Evolutionary conservation across 2,888 invertebrate genomes (phyloP).

Genomic region (Pardosa pseudoannulata): DNA sequence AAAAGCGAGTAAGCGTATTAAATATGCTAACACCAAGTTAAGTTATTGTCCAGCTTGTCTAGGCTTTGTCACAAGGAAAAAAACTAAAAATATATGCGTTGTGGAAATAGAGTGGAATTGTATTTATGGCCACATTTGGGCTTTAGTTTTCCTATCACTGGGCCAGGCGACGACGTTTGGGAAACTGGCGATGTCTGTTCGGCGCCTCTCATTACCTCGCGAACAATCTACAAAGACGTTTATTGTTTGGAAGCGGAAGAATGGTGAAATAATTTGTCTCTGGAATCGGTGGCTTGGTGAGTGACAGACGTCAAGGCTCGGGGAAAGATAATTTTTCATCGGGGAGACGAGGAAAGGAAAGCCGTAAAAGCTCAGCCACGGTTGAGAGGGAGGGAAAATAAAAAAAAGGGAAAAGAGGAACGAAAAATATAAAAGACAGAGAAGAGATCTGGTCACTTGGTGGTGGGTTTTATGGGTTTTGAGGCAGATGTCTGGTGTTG

Average conservation of each 20-base stretch:
- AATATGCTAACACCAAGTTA: too few species aligned
- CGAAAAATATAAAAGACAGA: not conserved
- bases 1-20: too few species aligned
- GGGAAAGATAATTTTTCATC: conserved; percentile 1
- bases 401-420: not conserved
- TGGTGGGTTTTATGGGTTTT: not conserved
- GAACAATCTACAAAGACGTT: conserved; percentile 17
- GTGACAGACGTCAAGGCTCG: not conserved
- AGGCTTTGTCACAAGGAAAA: too few species aligned
- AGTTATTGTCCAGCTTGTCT: too few species aligned
- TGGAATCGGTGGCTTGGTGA: not conserved
- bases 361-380: not conserved
- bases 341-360: not conserved
- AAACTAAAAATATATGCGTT: too few species aligned
- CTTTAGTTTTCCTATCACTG: too few species aligned
- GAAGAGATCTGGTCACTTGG: not conserved
- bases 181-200: too few species aligned
- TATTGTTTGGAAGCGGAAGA: conserved; percentile 4
- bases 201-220: conserved; percentile 11
- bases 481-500: too few species aligned
- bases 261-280: conserved; percentile 16
- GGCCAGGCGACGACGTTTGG: too few species aligned
- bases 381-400: not conserved
- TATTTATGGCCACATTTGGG: too few species aligned
- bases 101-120: too few species aligned